A percentile compares a stretch with the other conserved stretches of the same genome.
These are phyloP conservation scores for Epinephelus awoara DNA, from an alignment of 2,797 vertebrate genomes.

Conservation along the genomic window DNA sequence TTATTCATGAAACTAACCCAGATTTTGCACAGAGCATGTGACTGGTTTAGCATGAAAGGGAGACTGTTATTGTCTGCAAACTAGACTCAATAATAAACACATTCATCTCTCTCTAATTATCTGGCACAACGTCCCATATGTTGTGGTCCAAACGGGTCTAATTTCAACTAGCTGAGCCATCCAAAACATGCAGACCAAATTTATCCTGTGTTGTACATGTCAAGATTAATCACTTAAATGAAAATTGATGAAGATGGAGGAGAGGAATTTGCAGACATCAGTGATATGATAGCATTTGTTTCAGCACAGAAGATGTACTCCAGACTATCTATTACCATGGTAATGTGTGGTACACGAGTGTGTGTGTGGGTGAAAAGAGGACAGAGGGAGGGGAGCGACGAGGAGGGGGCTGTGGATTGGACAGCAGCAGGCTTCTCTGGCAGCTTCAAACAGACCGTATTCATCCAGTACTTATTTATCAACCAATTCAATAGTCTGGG, in stretches of 20 bases:
- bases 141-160: conserved; percentile 24
- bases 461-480: conserved; percentile 15
- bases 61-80: conserved; percentile 43
- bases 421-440: conserved; percentile 28
- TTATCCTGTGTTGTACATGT: neutral
- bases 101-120: conserved; percentile 24
- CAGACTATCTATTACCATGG: conserved; percentile 55
- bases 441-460: conserved; percentile 35
- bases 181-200: neutral
- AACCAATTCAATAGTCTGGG: neutral
- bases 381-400: conserved; percentile 22
- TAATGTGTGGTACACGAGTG: conserved; percentile 34
- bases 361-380: conserved; percentile 62
- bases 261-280: conserved; percentile 21
- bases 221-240: neutral
- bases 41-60: conserved; percentile 43
- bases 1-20: conserved; percentile 69
- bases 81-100: conserved; percentile 28
- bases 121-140: conserved; percentile 9
- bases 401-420: neutral
- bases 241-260: conserved; percentile 6
- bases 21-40: conserved; percentile 39
- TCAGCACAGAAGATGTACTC: conserved; percentile 24
- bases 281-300: conserved; percentile 6
- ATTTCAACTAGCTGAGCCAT: conserved; percentile 13